phyloP scores from a whole-genome alignment of 2,797 vertebrate genomes.

The Sebastolobus alascanus region DNA sequence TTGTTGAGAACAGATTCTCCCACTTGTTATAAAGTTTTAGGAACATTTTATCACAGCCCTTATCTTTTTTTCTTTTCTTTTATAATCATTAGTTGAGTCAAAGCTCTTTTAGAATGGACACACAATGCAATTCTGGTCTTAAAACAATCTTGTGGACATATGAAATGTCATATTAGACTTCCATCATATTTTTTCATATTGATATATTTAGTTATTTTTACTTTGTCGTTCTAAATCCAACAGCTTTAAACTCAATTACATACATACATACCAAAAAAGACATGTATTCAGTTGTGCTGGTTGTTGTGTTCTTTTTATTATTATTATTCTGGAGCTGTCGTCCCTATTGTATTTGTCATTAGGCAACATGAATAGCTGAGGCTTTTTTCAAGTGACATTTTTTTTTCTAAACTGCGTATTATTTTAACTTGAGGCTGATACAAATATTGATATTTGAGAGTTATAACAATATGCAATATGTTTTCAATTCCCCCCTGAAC shows the following conservation, averaged over 20 bases:
- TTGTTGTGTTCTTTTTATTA: background rate
- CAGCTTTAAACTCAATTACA: background rate
- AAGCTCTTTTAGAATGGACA: background rate
- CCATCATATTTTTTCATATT: background rate
- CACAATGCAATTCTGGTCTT: background rate
- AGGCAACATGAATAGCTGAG: background rate
- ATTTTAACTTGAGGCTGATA: background rate
- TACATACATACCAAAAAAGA: background rate
- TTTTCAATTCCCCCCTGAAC: background rate
- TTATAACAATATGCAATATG: background rate
- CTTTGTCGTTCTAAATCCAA: background rate
- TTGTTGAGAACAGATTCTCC: background rate
- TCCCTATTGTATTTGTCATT: background rate
- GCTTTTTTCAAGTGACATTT: background rate
- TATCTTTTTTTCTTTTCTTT: background rate
- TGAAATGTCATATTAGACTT: background rate
- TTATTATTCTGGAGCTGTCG: background rate
- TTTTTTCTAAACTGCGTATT: too few relatives aligned
- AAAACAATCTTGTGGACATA: background rate
- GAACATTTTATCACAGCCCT: background rate
- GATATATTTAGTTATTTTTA: background rate
- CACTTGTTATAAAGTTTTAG: slow-evolving; percentile 10
- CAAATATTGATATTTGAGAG: background rate
- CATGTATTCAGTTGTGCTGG: background rate
- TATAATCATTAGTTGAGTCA: background rate